phyloP scores from a whole-genome alignment of 2,888 invertebrate species.

The Sarcophaga variegata region DNA sequence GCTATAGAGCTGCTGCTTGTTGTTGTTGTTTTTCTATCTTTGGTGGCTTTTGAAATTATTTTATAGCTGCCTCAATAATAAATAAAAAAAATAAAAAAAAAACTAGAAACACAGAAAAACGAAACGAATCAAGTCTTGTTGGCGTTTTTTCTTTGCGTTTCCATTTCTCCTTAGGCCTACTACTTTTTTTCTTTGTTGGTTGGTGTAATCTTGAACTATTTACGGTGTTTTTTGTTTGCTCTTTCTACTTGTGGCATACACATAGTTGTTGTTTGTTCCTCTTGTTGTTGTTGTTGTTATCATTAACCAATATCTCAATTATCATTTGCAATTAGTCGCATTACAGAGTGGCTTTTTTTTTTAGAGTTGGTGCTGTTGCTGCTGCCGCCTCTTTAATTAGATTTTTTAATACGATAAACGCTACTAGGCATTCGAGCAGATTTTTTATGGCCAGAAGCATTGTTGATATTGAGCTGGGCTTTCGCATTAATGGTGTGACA shows the following conservation, averaged over 20 bases:
- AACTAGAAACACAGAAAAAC: no score
- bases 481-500: slow-evolving; percentile 5
- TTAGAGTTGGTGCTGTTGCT: slow-evolving; percentile 6
- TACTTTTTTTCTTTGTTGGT: not conserved
- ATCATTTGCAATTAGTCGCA: slow-evolving; percentile 70
- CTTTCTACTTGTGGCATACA: slow-evolving; percentile 7
- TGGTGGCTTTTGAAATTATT: slow-evolving; percentile 24
- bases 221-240: not conserved
- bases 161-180: not conserved
- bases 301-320: slow-evolving; percentile 70
- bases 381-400: slow-evolving; percentile 29
- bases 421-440: not conserved
- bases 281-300: slow-evolving; percentile 49
- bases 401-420: slow-evolving; percentile 56
- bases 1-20: not conserved
- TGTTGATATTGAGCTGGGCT: not conserved
- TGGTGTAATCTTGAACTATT: slow-evolving; percentile 2
- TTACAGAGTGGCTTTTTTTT: not conserved
- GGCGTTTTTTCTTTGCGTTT: slow-evolving; percentile 26
- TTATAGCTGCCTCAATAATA: slow-evolving; percentile 26
- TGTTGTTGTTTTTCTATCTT: slow-evolving; percentile 6
- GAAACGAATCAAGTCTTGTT: slow-evolving; percentile 31
- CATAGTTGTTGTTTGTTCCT: slow-evolving; percentile 33
- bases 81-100: not conserved
- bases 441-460: not conserved